phyloP scores from a whole-genome alignment of 2,797 vertebrate species.

The Pseudochirops cupreus region DNA sequence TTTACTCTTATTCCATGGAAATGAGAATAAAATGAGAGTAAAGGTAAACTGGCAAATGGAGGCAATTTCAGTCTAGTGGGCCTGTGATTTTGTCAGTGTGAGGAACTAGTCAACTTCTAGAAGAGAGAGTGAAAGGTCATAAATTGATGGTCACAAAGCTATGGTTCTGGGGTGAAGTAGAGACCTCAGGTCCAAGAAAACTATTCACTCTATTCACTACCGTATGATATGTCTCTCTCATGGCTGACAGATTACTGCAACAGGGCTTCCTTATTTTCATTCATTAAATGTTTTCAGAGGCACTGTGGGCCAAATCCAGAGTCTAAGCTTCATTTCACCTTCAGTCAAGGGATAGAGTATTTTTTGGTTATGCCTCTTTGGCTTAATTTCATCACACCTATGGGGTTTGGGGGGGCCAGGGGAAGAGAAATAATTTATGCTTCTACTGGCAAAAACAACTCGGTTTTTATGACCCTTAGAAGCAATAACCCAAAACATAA shows the following conservation, averaged over 20 bases:
- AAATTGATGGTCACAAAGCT: not conserved
- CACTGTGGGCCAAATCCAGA: not conserved
- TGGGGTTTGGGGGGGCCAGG: not conserved
- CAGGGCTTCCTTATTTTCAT: not conserved
- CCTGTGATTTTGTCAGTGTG: not conserved
- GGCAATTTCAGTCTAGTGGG: not conserved
- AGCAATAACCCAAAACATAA: not conserved
- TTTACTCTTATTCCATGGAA: not conserved
- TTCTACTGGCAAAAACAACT: not conserved
- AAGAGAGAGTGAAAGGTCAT: not conserved
- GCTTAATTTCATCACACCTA: not conserved
- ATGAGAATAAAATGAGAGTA: no score
- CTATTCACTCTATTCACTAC: not conserved
- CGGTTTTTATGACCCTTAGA: not conserved
- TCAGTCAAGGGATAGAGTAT: not conserved
- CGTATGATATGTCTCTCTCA: not conserved
- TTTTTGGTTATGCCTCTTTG: not conserved
- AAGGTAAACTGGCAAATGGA: no score
- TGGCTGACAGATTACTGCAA: not conserved
- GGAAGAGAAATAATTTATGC: not conserved
- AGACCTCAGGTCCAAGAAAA: no score
- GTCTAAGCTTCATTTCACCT: not conserved
- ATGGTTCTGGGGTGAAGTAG: not conserved
- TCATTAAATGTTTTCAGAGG: not conserved
- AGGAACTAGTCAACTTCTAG: no score